A percentile compares a stretch with the other conserved stretches of the same genome.
These are phyloP conservation scores for Myripristis murdjan DNA, from an alignment of 2,797 vertebrate genomes.

Conservation along the genomic window DNA sequence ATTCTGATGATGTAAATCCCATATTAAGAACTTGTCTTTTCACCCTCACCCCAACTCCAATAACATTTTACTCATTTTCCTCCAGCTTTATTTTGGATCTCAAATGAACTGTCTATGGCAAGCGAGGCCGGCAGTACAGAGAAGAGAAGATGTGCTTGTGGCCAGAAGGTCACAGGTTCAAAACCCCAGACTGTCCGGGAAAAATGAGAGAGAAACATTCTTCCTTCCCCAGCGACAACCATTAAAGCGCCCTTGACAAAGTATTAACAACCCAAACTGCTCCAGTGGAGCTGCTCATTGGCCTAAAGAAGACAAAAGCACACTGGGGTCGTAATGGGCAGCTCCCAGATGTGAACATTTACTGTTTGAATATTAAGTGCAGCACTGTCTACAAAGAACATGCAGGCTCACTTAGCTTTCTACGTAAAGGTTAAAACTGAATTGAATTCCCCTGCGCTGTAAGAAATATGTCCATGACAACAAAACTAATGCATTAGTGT, in stretches of 20 bases:
- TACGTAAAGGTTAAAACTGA: too few relatives aligned
- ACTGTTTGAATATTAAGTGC: constrained; percentile 23
- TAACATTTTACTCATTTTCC: too few relatives aligned
- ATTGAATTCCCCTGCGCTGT: too few relatives aligned
- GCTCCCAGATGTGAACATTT: constrained; percentile 42
- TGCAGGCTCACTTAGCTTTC: background rate
- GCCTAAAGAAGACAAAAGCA: constrained; percentile 44
- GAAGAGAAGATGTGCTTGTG: background rate
- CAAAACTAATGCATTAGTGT: constrained; percentile 4
- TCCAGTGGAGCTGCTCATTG: constrained; percentile 68
- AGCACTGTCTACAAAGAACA: background rate
- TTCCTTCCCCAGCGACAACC: constrained; percentile 29
- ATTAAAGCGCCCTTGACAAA: constrained; percentile 64
- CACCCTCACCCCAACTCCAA: too few relatives aligned
- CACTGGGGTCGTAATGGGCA: constrained; percentile 41
- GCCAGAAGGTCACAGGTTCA: constrained; percentile 14
- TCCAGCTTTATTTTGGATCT: too few relatives aligned
- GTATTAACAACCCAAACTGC: constrained; percentile 40
- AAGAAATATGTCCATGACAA: background rate
- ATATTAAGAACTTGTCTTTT: too few relatives aligned
- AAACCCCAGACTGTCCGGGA: background rate
- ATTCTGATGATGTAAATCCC: too few relatives aligned
- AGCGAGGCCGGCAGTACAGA: background rate
- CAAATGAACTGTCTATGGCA: too few relatives aligned
- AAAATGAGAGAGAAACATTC: constrained; percentile 10